These are phyloP conservation scores for Suncus etruscus DNA, from an alignment of 2,113 vertebrate species.

Conservation along the genomic window DNA sequence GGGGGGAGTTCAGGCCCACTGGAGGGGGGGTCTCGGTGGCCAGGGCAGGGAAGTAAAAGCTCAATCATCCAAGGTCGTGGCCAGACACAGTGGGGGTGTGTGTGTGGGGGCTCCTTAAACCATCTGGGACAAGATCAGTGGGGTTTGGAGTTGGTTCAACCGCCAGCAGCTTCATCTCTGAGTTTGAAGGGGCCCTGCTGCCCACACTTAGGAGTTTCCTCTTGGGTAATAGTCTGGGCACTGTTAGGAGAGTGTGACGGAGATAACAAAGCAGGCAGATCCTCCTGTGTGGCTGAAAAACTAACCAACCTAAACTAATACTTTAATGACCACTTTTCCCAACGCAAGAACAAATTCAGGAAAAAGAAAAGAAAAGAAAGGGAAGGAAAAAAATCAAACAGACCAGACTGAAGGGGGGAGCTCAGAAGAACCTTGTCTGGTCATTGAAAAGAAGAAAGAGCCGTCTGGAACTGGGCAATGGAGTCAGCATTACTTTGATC, in stretches of 20 bases:
- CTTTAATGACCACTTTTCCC: constrained; percentile 87
- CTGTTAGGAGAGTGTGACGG: constrained; percentile 72
- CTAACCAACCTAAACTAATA: constrained; percentile 86
- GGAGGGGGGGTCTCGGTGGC: neutral
- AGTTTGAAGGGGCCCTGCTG: neutral
- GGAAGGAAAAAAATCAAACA: neutral
- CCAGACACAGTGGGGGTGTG: neutral
- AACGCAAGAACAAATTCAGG: constrained; percentile 85
- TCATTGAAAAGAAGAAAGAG: constrained; percentile 92
- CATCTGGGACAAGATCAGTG: neutral
- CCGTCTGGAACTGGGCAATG: constrained; percentile 96
- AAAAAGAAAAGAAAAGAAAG: constrained; percentile 49
- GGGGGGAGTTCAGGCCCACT: neutral
- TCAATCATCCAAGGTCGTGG: neutral
- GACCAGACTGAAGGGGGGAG: constrained; percentile 32
- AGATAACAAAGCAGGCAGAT: constrained; percentile 80
- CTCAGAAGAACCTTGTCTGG: constrained; percentile 88
- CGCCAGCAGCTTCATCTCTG: neutral
- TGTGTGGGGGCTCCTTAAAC: neutral
- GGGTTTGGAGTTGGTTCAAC: too few species aligned
- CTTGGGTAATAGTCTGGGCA: constrained; percentile 68
- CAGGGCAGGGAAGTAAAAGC: neutral
- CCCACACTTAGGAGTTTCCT: constrained; percentile 68
- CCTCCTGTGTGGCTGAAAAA: constrained; percentile 81
- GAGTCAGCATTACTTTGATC: constrained; percentile 93